Conservation (phyloP, 2,797 vertebrate species). For the Scyliorhinus canicula region DNA sequence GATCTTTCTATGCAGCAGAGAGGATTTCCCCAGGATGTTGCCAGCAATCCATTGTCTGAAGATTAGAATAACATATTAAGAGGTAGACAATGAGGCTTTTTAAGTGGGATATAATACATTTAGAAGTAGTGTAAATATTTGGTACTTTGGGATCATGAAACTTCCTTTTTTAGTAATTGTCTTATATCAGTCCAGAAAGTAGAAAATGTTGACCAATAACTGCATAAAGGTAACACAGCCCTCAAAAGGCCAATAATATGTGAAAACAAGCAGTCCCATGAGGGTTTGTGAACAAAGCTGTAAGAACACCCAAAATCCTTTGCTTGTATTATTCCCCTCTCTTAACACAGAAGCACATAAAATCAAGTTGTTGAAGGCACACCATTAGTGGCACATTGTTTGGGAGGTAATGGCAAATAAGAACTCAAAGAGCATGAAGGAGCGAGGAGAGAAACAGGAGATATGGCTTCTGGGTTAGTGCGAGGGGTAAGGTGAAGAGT, state of each 20-base stretch:
- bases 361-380: neutral
- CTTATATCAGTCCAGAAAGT: neutral
- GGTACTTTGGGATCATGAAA: neutral
- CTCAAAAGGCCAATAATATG: neutral
- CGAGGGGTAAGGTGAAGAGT: neutral
- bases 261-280: neutral
- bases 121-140: neutral
- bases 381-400: neutral
- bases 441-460: neutral
- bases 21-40: neutral
- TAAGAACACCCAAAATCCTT: neutral
- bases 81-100: neutral
- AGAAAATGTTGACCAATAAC: neutral
- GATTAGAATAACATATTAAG: neutral
- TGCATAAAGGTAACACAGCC: neutral
- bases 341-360: neutral
- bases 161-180: neutral
- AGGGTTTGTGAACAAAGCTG: neutral
- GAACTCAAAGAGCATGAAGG: neutral
- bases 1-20: neutral
- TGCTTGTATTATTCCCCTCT: neutral
- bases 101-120: neutral
- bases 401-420: neutral
- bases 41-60: neutral
- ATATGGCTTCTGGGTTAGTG: neutral